These are phyloP conservation scores for Saturnia pavonia DNA, from an alignment of 2,888 invertebrate genomes.

Conservation along the genomic window DNA sequence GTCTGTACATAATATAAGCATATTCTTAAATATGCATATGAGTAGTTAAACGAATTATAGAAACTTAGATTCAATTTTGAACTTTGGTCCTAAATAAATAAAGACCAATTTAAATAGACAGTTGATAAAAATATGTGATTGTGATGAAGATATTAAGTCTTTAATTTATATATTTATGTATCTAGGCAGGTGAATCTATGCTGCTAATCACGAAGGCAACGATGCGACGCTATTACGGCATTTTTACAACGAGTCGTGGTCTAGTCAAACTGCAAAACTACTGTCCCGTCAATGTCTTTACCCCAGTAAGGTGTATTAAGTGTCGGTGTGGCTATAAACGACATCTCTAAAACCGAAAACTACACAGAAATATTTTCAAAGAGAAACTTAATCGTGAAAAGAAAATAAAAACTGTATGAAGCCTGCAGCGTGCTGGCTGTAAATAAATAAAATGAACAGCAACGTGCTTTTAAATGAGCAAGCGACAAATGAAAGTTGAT, in stretches of 20 bases:
- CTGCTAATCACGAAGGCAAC: neutral
- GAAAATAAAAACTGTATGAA: neutral
- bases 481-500: conserved; percentile 19
- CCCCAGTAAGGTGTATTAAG: too few species aligned
- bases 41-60: too few species aligned
- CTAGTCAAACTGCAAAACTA: too few species aligned
- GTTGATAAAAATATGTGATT: neutral
- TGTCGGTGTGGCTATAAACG: too few species aligned
- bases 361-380: neutral
- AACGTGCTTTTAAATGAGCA: conserved; percentile 13
- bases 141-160: neutral
- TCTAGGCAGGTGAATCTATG: neutral
- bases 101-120: neutral
- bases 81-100: too few species aligned
- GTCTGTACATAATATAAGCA: too few species aligned
- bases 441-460: conserved; percentile 8
- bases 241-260: too few species aligned
- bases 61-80: too few species aligned
- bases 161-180: neutral
- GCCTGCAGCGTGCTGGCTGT: conserved; percentile 5
- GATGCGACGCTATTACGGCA: too few species aligned
- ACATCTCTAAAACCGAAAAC: neutral
- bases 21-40: too few species aligned
- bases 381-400: neutral
- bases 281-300: too few species aligned